Evolutionary conservation across 2,113 vertebrate genomes (phyloP).

Genomic region (Lucifuga dentata): DNA sequence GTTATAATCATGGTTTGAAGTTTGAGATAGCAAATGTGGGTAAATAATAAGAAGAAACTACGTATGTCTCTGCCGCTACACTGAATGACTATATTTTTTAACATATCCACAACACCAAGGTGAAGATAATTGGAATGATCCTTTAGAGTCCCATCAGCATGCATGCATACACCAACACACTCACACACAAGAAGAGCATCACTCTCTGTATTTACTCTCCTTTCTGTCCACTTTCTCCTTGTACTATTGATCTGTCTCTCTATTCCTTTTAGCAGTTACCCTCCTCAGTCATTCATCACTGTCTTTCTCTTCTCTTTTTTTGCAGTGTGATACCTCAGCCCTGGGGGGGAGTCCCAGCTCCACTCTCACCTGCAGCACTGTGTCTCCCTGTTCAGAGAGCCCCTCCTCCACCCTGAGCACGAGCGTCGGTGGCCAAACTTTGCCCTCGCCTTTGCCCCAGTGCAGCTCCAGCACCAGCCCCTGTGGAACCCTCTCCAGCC

Average conservation of each 20-base stretch:
- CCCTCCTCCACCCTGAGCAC: conserved; percentile 77
- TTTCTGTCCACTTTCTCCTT: neutral
- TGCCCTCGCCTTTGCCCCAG: conserved; percentile 47
- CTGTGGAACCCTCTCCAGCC: conserved; percentile 91
- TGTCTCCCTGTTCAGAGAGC: conserved; percentile 81
- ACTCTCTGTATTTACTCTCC: neutral
- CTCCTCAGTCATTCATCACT: neutral
- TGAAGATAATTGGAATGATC: conserved; percentile 65
- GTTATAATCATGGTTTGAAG: too few relatives aligned
- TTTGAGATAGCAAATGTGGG: too few relatives aligned
- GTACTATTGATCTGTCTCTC: neutral
- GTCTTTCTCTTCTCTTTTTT: neutral
- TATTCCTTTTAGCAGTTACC: neutral
- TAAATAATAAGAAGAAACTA: too few relatives aligned
- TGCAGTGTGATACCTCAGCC: conserved; percentile 85
- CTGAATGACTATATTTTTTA: conserved; percentile 44
- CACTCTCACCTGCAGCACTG: conserved; percentile 92
- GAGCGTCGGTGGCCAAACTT: conserved; percentile 56
- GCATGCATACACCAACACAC: conserved; percentile 21
- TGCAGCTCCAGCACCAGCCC: conserved; percentile 80
- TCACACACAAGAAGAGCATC: conserved; percentile 16
- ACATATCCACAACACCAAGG: conserved; percentile 43
- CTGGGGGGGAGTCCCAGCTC: conserved; percentile 94
- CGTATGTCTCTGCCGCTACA: too few relatives aligned
- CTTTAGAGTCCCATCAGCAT: conserved; percentile 54